Evolutionary conservation across 2,113 vertebrate species (phyloP), one percentile per base, ranked within the genome.

Genomic region (Mobula birostris): DNA sequence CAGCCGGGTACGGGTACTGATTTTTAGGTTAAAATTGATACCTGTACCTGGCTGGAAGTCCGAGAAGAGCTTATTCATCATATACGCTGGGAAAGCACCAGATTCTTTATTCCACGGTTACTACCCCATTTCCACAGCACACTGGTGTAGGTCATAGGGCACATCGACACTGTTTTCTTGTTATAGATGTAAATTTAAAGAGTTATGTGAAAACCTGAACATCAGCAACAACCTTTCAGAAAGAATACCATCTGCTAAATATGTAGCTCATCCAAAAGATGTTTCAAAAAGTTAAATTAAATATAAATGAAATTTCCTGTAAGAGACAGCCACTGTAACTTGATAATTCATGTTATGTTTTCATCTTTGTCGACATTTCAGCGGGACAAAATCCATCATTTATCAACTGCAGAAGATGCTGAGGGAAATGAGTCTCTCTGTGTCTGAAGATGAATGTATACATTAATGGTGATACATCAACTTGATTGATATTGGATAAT

Each of bases 381-480:
- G 61, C 61, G 66, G 85, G 85, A 32, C 1, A 68, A 66, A 90
- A 90, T 90, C 85, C 85, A 90, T 90, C 85, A 90, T 90, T 29
- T 66, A 63, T 61, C 63, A 88, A 88, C 85, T 66, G 85, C 58
- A 90, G 17, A 90, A 66, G 61, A 66, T 68, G 85, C 66, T 88
- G 17, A 66, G 61, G n/a, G 61, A 66, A 90, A 66, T 58, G 14
- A 90, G 85, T 68, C n/a, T 66, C n/a, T 66, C 85, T 32, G 85
- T 19, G n/a, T 68, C 32, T 90, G 85, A 90, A 90, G 85, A 90
- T 90, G 85, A 90, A 90, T 90, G 85, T 19, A 66, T 90, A 61
- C 61, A 66, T 32, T 90, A 90, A 90, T 68, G 61, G 85, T 63
- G 66, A 90, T 90, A 63, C 61, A 66, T 68, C 85, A 90, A 90